Conservation (phyloP, 35 echinoderm and acorn worm genomes). For the Chiridota heheva region DNA sequence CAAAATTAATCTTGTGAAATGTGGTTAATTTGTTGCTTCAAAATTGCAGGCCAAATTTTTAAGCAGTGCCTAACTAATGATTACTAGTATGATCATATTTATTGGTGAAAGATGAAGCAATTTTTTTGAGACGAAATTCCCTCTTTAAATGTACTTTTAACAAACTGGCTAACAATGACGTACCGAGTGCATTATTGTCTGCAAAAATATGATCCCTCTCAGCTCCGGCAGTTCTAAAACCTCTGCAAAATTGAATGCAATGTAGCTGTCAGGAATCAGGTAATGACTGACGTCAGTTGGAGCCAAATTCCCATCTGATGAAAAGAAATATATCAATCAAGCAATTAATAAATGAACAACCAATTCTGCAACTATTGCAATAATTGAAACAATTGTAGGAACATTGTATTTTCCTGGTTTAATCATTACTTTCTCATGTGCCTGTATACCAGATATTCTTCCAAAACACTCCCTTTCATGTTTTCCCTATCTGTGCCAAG, state of each 20-base stretch:
- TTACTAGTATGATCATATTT: too few species aligned
- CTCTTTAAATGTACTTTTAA: background rate
- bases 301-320: background rate
- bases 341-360: background rate
- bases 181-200: conserved; percentile 86
- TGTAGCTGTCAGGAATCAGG: conserved; percentile 74
- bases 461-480: too few species aligned
- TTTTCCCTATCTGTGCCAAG: too few species aligned
- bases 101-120: background rate
- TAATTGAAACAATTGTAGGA: background rate
- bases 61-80: background rate
- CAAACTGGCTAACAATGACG: too few species aligned
- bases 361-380: background rate
- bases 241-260: conserved; percentile 70
- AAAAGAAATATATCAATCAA: background rate
- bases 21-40: too few species aligned
- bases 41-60: too few species aligned
- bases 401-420: background rate
- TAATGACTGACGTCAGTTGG: conserved; percentile 67
- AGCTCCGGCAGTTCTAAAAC: conserved; percentile 82
- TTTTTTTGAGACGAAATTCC: too few species aligned
- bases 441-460: background rate
- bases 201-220: conserved; percentile 71
- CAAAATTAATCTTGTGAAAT: too few species aligned
- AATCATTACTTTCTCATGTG: too few species aligned